phyloP scores from a whole-genome alignment of 2,888 invertebrate genomes.

The Himalopsyche kuldschensis region DNA sequence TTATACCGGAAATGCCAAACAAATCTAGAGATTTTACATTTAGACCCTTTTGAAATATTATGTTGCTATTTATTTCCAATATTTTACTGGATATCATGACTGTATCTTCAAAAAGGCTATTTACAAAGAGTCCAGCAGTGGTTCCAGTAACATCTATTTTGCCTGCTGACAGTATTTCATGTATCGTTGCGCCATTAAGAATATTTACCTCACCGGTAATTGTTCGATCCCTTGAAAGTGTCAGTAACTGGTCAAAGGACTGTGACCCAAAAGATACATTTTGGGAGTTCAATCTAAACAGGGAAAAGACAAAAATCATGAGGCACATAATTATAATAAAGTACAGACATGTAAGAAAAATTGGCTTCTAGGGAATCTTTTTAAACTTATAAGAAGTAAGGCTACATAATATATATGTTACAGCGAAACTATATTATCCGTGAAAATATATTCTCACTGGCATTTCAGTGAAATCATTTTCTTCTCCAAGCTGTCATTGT shows the following conservation, averaged over 20 bases:
- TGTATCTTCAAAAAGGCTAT: slow-evolving; percentile 44
- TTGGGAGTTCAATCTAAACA: slow-evolving; percentile 25
- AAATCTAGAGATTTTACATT: slow-evolving; percentile 4
- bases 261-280: slow-evolving; percentile 22
- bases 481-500: too few relatives aligned
- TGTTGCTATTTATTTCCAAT: slow-evolving; percentile 3
- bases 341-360: too few relatives aligned
- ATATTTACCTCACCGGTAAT: slow-evolving; percentile 25
- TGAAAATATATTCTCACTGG: too few relatives aligned
- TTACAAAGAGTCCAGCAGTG: slow-evolving; percentile 44
- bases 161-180: slow-evolving; percentile 12
- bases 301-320: slow-evolving; percentile 20
- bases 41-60: slow-evolving; percentile 1
- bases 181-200: slow-evolving; percentile 12
- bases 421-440: too few relatives aligned
- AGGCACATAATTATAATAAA: too few relatives aligned
- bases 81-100: slow-evolving; percentile 37
- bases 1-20: slow-evolving; percentile 23
- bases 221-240: slow-evolving; percentile 1
- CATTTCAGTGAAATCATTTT: too few relatives aligned
- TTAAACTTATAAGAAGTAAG: too few relatives aligned
- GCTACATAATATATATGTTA: too few relatives aligned
- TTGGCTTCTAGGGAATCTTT: too few relatives aligned
- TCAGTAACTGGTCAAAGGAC: slow-evolving; percentile 16
- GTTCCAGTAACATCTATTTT: slow-evolving; percentile 35